Conservation (phyloP, 2,797 vertebrate species). For the Lepus oiostolus region DNA sequence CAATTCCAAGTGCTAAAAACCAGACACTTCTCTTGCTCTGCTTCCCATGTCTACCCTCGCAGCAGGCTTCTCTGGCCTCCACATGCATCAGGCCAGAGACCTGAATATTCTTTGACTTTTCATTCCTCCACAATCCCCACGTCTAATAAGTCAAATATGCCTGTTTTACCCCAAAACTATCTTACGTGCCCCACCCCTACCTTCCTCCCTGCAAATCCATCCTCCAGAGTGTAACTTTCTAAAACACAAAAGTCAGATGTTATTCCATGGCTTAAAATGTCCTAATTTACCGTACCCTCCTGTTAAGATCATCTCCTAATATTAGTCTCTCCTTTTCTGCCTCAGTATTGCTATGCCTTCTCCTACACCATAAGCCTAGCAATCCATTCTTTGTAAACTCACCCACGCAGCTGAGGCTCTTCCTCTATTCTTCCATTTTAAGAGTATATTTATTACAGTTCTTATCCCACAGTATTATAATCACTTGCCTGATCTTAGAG, state of each 20-base stretch:
- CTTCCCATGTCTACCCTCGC: neutral
- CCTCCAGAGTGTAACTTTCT: constrained; percentile 5
- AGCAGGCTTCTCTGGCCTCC: neutral
- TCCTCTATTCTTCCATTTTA: neutral
- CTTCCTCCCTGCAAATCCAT: neutral
- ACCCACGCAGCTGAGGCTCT: neutral
- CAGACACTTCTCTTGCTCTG: neutral
- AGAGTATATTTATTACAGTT: neutral
- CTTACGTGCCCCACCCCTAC: neutral
- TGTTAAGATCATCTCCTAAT: neutral
- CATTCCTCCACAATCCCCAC: constrained; percentile 5
- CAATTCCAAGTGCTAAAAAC: neutral
- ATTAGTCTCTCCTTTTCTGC: neutral
- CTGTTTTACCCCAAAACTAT: neutral
- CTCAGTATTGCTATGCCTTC: neutral
- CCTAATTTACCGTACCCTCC: neutral
- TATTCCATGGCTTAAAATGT: constrained; percentile 48
- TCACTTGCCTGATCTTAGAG: neutral
- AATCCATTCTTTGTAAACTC: neutral
- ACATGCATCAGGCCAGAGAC: constrained; percentile 26
- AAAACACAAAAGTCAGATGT: constrained; percentile 28
- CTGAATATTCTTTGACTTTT: constrained; percentile 10
- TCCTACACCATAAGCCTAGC: neutral
- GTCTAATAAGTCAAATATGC: neutral
- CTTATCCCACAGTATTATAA: neutral